These are phyloP conservation scores for Seira musarum DNA, from an alignment of 2,888 invertebrate species.

Conservation along the genomic window DNA sequence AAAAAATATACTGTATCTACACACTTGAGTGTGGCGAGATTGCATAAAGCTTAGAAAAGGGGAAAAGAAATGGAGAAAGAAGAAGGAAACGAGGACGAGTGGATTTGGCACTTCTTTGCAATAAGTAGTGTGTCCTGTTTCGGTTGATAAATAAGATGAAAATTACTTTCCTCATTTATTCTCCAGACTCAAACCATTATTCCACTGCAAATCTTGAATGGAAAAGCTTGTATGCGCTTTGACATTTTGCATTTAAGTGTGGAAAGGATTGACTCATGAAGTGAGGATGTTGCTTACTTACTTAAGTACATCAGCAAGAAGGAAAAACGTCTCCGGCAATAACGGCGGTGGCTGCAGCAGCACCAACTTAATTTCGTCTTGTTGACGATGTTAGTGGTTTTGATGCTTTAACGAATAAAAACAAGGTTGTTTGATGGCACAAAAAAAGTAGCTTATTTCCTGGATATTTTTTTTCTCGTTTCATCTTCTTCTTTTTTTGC, in stretches of 20 bases:
- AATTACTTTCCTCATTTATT: slow-evolving; percentile 44
- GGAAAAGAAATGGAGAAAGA: background rate
- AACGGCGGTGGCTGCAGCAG: too few relatives aligned
- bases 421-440: background rate
- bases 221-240: background rate
- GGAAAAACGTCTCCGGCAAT: background rate
- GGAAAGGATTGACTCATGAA: background rate
- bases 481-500: background rate
- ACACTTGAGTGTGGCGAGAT: background rate
- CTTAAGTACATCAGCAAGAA: too few relatives aligned
- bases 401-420: background rate
- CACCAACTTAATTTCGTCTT: background rate
- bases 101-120: slow-evolving; percentile 44
- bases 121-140: slow-evolving; percentile 24
- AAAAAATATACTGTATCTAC: too few relatives aligned
- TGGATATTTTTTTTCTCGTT: background rate
- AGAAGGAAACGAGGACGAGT: slow-evolving; percentile 28
- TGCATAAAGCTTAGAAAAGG: slow-evolving; percentile 16
- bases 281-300: too few relatives aligned
- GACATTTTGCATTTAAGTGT: background rate
- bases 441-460: background rate
- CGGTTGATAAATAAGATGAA: slow-evolving; percentile 18
- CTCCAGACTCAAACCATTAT: slow-evolving; percentile 17
- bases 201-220: background rate
- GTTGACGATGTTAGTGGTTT: background rate